A percentile compares a stretch with the other conserved stretches of the same genome.
Conservation (phyloP, 2,888 invertebrate species). For the Listrodromus nycthemerus region DNA sequence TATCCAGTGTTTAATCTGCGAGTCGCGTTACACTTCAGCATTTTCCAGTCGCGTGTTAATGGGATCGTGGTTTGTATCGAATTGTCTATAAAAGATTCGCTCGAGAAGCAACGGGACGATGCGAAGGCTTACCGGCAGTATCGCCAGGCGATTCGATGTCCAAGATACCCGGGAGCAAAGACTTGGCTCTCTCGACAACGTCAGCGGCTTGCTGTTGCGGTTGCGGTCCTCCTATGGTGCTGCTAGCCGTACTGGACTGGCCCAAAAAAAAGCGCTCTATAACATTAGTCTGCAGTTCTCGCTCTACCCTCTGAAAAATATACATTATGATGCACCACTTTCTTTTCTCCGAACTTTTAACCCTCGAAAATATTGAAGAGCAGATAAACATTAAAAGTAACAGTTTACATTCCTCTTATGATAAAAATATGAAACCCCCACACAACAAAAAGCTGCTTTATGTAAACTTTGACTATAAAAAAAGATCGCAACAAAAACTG, state of each 20-base stretch:
- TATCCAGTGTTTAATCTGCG: no score
- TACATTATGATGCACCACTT: not conserved
- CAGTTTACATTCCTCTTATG: not conserved
- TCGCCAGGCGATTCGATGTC: conserved; percentile 85
- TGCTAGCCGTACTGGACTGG: conserved; percentile 76
- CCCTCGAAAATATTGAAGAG: not conserved
- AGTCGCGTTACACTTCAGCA: not conserved
- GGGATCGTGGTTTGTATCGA: not conserved
- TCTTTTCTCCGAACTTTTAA: not conserved
- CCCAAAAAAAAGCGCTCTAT: conserved; percentile 79
- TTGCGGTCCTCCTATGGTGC: conserved; percentile 71
- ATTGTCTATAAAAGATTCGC: not conserved
- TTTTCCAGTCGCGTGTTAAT: not conserved
- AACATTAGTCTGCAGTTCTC: conserved; percentile 87
- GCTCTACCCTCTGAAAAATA: conserved; percentile 87
- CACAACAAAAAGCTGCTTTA: not conserved
- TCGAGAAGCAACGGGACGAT: not conserved
- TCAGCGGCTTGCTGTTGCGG: conserved; percentile 73
- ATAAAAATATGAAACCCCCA: not conserved
- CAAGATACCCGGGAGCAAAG: conserved; percentile 84
- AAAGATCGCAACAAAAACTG: not conserved
- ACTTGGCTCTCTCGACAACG: conserved; percentile 79
- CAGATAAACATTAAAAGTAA: not conserved
- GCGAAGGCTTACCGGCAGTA: conserved; percentile 73
- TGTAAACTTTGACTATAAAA: not conserved